Conservation (phyloP, 2,113 vertebrate species). For the Corydoras maculifer region DNA sequence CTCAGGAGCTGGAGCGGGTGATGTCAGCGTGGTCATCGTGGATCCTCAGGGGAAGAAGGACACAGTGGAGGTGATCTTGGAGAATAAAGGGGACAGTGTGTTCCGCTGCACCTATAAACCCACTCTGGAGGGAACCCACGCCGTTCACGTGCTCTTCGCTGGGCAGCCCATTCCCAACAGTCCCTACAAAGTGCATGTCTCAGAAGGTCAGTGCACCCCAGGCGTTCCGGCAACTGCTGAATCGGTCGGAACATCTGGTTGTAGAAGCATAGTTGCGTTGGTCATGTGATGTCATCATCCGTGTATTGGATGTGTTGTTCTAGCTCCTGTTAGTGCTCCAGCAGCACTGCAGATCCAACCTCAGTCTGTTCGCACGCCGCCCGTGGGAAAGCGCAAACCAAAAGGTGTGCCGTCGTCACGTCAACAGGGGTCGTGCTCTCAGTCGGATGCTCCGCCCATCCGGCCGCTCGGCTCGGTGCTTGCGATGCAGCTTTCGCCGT, state of each 20-base stretch:
- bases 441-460: conserved; percentile 47
- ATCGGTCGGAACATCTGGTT: too few relatives aligned
- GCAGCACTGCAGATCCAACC: conserved; percentile 60
- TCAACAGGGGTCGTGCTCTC: conserved; percentile 62
- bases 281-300: neutral
- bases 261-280: too few relatives aligned
- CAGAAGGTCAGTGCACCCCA: conserved; percentile 74
- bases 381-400: conserved; percentile 56
- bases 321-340: conserved; percentile 57
- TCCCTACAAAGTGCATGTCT: conserved; percentile 81
- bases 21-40: conserved; percentile 85
- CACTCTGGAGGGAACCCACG: conserved; percentile 80
- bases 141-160: conserved; percentile 77
- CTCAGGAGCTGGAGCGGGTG: conserved; percentile 84
- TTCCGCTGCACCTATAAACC: conserved; percentile 94
- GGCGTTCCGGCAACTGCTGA: conserved; percentile 32
- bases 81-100: conserved; percentile 86
- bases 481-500: neutral
- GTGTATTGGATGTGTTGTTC: conserved; percentile 54
- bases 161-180: conserved; percentile 83
- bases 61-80: conserved; percentile 88
- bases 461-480: conserved; percentile 11
- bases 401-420: conserved; percentile 52
- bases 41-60: conserved; percentile 86
- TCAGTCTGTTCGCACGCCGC: conserved; percentile 64